These are phyloP conservation scores for Aulostomus chinensis DNA, from an alignment of 2,797 vertebrate genomes.

Conservation along the genomic window DNA sequence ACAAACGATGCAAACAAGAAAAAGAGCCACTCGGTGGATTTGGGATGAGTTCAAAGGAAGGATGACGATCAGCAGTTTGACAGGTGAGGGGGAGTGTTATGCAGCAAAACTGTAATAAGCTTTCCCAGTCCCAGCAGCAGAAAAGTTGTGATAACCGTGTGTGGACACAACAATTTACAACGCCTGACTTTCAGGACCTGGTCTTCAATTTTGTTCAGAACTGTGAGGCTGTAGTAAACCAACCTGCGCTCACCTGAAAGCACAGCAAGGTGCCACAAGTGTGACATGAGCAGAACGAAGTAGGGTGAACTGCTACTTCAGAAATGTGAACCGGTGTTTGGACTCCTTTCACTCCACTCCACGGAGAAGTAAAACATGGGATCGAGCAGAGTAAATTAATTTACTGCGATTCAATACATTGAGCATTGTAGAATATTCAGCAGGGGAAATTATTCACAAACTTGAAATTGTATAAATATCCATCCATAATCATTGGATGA, in stretches of 20 bases:
- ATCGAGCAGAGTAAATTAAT: too few species aligned
- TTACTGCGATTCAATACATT: background rate
- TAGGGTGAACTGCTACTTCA: constrained; percentile 24
- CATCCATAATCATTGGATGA: constrained; percentile 3
- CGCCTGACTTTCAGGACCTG: constrained; percentile 22
- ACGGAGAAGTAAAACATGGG: constrained; percentile 15
- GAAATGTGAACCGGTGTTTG: constrained; percentile 11
- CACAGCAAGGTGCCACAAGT: constrained; percentile 12
- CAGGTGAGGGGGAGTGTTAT: constrained; percentile 32
- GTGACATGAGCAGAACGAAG: constrained; percentile 18
- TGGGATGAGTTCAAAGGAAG: constrained; percentile 40
- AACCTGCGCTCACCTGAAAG: constrained; percentile 32
- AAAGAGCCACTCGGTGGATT: constrained; percentile 26
- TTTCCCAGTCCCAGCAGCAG: constrained; percentile 6
- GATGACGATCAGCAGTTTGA: constrained; percentile 30
- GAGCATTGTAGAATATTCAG: constrained; percentile 10
- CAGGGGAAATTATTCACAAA: background rate
- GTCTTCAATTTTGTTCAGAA: constrained; percentile 45
- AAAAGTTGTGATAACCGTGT: constrained; percentile 30
- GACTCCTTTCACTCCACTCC: constrained; percentile 12
- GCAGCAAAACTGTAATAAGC: constrained; percentile 35
- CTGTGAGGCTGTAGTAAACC: constrained; percentile 31
- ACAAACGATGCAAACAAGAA: constrained; percentile 14
- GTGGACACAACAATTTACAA: constrained; percentile 33
- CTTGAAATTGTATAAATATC: background rate